phyloP scores from a whole-genome alignment of 2,888 invertebrate genomes.

The Cordilura impudica region DNA sequence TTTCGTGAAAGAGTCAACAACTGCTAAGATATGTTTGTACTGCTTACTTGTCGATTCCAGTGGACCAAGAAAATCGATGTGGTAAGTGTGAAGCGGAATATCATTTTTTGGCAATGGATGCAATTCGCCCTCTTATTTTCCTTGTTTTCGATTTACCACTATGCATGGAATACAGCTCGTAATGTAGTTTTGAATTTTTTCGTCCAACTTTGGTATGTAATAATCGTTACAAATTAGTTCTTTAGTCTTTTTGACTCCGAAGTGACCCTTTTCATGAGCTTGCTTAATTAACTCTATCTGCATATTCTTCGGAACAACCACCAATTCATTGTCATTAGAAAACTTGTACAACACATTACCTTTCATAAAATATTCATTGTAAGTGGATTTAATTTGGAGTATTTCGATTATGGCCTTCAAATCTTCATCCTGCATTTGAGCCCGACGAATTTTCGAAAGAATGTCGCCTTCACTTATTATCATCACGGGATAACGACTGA shows the following conservation, averaged over 20 bases:
- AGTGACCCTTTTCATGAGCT: conserved; percentile 15
- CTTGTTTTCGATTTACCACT: conserved; percentile 23
- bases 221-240: conserved; percentile 18
- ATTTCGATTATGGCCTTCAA: background rate
- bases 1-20: too few relatives aligned
- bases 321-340: conserved; percentile 15
- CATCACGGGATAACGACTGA: too few relatives aligned
- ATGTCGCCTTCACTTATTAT: too few relatives aligned
- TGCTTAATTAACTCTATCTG: conserved; percentile 13
- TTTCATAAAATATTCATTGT: conserved; percentile 7
- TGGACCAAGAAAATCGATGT: too few relatives aligned
- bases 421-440: conserved; percentile 28
- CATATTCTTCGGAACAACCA: conserved; percentile 20
- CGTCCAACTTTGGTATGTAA: conserved; percentile 37
- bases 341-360: conserved; percentile 26
- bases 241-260: too few relatives aligned
- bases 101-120: too few relatives aligned
- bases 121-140: conserved; percentile 27
- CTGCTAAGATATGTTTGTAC: too few relatives aligned
- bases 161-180: conserved; percentile 33
- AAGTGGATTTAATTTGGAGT: background rate
- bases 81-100: too few relatives aligned
- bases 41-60: too few relatives aligned
- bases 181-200: conserved; percentile 38
- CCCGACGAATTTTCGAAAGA: too few relatives aligned